phyloP scores from a whole-genome alignment of 2,797 vertebrate genomes.

The Tamandua tetradactyla region DNA sequence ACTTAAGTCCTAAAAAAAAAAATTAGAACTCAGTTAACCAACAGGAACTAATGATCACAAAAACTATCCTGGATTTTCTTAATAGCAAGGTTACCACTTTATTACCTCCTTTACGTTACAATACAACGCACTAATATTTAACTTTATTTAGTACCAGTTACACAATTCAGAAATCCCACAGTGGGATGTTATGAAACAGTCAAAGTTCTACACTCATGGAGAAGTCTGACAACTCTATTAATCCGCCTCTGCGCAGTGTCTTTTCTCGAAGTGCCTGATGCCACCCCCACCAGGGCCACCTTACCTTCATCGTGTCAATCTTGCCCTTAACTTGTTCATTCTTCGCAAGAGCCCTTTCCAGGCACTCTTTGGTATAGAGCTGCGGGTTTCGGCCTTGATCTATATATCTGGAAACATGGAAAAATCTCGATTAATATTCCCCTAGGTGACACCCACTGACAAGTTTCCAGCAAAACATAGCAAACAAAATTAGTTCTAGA shows the following conservation, averaged over 20 bases:
- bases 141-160: not conserved
- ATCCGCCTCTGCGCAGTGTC: accelerated
- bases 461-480: not conserved
- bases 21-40: accelerated
- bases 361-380: constrained; percentile 98
- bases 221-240: not conserved
- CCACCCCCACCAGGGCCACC: accelerated
- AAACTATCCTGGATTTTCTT: too few species aligned
- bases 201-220: accelerated
- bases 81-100: accelerated
- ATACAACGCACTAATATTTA: not conserved
- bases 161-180: not conserved
- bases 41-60: accelerated
- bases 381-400: constrained; percentile 99
- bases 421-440: not conserved
- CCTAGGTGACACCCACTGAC: not conserved
- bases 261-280: accelerated
- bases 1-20: not conserved
- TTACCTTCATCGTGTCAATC: constrained; percentile 91
- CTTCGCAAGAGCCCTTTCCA: constrained; percentile 97
- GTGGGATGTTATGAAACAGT: accelerated
- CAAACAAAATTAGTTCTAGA: too few species aligned
- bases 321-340: constrained; percentile 99
- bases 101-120: too few species aligned
- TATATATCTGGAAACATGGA: constrained; percentile 90